phyloP scores from a whole-genome alignment of 2,797 vertebrate genomes.

The Epinephelus coioides region DNA sequence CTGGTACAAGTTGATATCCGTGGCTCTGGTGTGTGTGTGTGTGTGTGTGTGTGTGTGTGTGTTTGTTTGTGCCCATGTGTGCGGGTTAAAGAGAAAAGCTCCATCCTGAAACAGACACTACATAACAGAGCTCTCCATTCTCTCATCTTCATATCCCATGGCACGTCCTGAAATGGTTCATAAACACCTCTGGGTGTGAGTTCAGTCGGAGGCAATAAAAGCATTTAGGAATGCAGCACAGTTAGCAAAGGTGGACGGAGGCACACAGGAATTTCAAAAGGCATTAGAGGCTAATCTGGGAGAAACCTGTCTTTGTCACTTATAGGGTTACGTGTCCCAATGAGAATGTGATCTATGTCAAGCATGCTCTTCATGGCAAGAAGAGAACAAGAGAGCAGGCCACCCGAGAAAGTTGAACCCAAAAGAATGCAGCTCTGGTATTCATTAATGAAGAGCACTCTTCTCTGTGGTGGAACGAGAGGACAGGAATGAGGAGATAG shows the following conservation, averaged over 20 bases:
- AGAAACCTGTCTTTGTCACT: conserved; percentile 79
- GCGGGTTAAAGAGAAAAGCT: neutral
- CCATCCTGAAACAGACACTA: conserved; percentile 48
- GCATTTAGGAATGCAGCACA: conserved; percentile 47
- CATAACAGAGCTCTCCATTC: conserved; percentile 42
- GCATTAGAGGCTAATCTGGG: conserved; percentile 73
- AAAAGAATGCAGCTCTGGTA: conserved; percentile 81
- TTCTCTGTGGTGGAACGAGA: conserved; percentile 57
- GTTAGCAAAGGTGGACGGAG: conserved; percentile 54
- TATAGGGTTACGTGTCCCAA: conserved; percentile 71
- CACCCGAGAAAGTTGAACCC: conserved; percentile 81
- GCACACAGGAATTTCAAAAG: conserved; percentile 60
- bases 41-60: neutral
- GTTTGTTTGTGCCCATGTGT: neutral
- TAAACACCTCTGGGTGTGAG: conserved; percentile 45
- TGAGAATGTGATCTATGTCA: conserved; percentile 82
- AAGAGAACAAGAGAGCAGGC: conserved; percentile 80
- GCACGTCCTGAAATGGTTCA: conserved; percentile 40
- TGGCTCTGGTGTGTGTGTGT: conserved; percentile 10
- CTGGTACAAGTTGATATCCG: conserved; percentile 51
- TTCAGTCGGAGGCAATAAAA: conserved; percentile 45
- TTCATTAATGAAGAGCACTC: conserved; percentile 79
- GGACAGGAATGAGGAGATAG: conserved; percentile 55
- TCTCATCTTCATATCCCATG: conserved; percentile 47
- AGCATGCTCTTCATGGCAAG: conserved; percentile 69